Evolutionary conservation across 1,140 invertebrate species (phyloP).

Genomic region (Zaprionus ghesquierei): DNA sequence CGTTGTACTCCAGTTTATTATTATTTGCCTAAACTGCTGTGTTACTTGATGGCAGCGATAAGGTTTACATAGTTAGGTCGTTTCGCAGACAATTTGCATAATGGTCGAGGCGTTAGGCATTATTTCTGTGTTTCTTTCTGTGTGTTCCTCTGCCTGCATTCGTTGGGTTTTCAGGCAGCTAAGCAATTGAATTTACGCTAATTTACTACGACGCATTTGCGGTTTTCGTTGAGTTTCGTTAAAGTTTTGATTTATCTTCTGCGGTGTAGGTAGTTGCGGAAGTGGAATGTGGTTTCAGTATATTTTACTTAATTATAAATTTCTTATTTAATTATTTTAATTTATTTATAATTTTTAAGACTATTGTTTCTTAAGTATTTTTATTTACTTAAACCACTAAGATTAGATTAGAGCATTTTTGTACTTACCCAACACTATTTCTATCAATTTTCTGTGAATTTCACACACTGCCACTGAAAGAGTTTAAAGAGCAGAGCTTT

Average conservation of each 20-base stretch:
- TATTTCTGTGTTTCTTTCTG: no score
- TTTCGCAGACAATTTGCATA: constrained; percentile 68
- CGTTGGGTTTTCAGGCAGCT: neutral
- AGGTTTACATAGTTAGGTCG: constrained; percentile 60
- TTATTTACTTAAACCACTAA: no score
- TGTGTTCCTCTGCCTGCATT: neutral
- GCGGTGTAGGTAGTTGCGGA: neutral
- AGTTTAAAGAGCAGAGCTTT: neutral
- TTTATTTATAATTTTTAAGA: no score
- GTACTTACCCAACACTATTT: neutral
- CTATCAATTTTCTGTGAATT: neutral
- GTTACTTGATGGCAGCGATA: constrained; percentile 53
- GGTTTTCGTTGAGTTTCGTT: neutral
- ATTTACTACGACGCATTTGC: neutral
- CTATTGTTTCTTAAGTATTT: no score
- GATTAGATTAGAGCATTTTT: neutral
- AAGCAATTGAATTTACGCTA: neutral
- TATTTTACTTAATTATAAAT: neutral
- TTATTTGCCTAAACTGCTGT: constrained; percentile 64
- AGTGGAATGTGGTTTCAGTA: neutral
- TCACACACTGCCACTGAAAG: neutral
- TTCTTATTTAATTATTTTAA: no score
- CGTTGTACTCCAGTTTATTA: constrained; percentile 61
- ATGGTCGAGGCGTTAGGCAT: constrained; percentile 31
- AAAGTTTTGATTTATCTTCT: neutral